Evolutionary conservation across 2,797 vertebrate genomes (phyloP), one percentile per base, ranked within the genome.

Genomic region (Odontamblyopus rebecca): DNA sequence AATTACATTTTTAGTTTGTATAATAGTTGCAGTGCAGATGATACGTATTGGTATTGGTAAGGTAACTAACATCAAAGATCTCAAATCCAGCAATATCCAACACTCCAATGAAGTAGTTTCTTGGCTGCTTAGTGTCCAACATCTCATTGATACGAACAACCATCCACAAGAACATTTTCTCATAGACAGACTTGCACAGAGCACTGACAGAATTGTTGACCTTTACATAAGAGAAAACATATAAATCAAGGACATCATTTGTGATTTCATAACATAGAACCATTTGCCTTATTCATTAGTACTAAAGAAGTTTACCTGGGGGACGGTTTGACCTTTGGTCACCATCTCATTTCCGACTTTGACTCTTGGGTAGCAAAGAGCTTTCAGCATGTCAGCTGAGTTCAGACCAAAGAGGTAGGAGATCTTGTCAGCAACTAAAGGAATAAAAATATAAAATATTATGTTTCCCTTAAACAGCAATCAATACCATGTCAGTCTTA

Each of bases 401-500:
- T 96, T 96, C 78, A 96, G 86, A 59, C 95, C 95, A 90, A 95
- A 73, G 68, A 96, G 91, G 85, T 95, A 96, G 0, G 94, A 92
- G 23, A 94, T 92, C 89, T 96, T 96, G 81, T 97, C 96, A 76
- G 95, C 95, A 85, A 92, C 95, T 96, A 71, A 50, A 72, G 51
- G 35, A 70, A 69, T 48, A 48, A 1, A 38, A 38, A 38, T 38
- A 38, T 23, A 23, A 23, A 9, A 38, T 38, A 38, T 38, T 38
- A 38, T 38, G 8, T 38, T 38, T 38, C 35, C 35, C 35, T 35
- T 35, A 35, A 35, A 35, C 32, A 38, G 8, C 2, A 38, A 38
- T 38, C 8, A 38, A 38, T 38, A 38, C 35, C 9, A 38, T 9
- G 8, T 38, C 35, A 38, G 7, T 9, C 8, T 38, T 9, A 38